phyloP scores from a whole-genome alignment of 92 coral and sea anemone genomes.

The Palythoa grandis region DNA sequence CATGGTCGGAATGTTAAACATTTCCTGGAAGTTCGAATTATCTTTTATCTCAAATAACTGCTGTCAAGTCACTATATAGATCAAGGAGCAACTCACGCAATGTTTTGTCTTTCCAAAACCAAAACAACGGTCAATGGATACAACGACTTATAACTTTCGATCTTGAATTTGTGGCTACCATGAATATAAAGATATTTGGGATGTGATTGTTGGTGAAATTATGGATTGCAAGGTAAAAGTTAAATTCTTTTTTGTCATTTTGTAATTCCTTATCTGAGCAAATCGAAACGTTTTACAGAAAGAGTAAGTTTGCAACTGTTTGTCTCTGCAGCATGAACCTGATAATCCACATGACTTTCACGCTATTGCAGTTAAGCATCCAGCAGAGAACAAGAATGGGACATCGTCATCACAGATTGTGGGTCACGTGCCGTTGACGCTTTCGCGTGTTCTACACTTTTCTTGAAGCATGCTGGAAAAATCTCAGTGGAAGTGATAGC shows the following conservation, averaged over 20 bases:
- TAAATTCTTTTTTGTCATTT: background rate
- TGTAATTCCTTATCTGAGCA: background rate
- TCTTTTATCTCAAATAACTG: background rate
- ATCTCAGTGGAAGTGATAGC: no score
- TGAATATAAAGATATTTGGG: background rate
- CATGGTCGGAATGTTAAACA: background rate
- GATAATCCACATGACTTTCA: no score
- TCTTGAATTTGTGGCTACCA: background rate
- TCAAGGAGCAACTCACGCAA: background rate
- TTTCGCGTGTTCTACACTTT: no score
- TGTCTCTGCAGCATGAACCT: background rate
- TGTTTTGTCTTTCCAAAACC: background rate
- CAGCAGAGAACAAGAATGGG: no score
- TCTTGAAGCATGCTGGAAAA: no score
- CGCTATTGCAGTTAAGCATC: no score
- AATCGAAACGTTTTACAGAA: constrained; percentile 1
- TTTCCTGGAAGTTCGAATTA: constrained; percentile 1
- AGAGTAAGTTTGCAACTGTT: background rate
- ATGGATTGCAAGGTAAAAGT: no score
- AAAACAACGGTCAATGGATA: background rate
- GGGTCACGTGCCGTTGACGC: no score
- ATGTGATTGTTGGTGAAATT: background rate
- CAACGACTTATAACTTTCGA: background rate
- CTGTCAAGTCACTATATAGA: background rate
- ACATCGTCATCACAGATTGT: no score